Evolutionary conservation across 2,888 invertebrate species (phyloP).

Genomic region (Nomada lathburiana): DNA sequence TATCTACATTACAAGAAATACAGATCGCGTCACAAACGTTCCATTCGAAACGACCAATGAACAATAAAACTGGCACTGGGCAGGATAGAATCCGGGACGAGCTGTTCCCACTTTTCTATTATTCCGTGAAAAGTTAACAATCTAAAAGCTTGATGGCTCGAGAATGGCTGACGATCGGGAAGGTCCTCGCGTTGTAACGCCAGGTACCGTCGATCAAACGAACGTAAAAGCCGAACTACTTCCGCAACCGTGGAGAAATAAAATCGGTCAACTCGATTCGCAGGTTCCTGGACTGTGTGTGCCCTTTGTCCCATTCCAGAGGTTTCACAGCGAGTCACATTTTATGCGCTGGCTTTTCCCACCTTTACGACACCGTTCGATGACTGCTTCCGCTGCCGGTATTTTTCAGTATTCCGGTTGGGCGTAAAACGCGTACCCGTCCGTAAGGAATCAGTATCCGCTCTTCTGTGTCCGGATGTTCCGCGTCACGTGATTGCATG

Average conservation of each 20-base stretch:
- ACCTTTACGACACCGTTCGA: conserved; percentile 47
- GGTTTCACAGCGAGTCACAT: not conserved
- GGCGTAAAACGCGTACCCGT: conserved; percentile 27
- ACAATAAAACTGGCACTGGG: not conserved
- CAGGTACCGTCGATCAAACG: conserved; percentile 42
- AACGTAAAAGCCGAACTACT: conserved; percentile 5
- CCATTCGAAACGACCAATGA: not conserved
- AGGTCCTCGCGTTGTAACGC: not conserved
- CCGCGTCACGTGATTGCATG: conserved; percentile 30
- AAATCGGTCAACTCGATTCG: conserved; percentile 48
- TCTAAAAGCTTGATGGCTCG: not conserved
- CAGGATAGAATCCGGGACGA: not conserved
- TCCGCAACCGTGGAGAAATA: conserved; percentile 21
- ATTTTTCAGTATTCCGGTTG: conserved; percentile 48
- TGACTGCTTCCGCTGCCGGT: conserved; percentile 22
- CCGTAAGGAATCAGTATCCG: conserved; percentile 11
- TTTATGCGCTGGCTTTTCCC: conserved; percentile 21
- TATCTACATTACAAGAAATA: too few species aligned
- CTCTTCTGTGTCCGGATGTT: conserved; percentile 34
- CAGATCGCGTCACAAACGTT: too few species aligned
- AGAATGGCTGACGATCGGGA: not conserved
- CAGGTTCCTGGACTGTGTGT: not conserved
- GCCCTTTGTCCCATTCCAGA: not conserved
- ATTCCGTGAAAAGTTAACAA: conserved; percentile 56
- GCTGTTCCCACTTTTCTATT: conserved; percentile 28